Evolutionary conservation across 2,888 invertebrate species (phyloP).

Genomic region (Allolobophora icterica): DNA sequence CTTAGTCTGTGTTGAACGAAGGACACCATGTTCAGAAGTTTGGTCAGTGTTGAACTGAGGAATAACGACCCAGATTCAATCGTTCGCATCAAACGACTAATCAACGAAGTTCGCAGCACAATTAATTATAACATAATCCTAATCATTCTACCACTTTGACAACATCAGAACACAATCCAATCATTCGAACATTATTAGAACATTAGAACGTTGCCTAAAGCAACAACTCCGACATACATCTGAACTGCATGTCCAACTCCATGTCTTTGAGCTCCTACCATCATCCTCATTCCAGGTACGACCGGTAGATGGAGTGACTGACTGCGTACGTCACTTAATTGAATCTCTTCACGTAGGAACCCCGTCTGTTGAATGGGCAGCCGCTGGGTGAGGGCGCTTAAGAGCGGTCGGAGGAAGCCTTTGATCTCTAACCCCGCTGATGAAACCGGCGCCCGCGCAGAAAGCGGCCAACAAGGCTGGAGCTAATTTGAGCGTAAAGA

Average conservation of each 20-base stretch:
- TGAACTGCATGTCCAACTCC: not conserved
- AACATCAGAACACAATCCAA: no score
- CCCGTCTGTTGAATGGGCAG: not conserved
- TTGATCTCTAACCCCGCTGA: not conserved
- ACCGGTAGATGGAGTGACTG: not conserved
- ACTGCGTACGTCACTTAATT: not conserved
- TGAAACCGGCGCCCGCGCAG: not conserved
- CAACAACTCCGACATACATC: not conserved
- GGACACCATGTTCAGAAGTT: no score
- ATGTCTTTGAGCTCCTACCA: not conserved
- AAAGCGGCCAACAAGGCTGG: not conserved
- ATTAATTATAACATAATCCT: no score
- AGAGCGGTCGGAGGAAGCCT: not conserved
- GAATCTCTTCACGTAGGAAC: not conserved
- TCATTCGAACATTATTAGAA: not conserved
- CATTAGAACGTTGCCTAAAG: not conserved
- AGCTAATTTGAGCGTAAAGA: constrained; percentile 17
- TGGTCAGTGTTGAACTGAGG: no score
- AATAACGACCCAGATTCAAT: no score
- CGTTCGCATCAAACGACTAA: no score
- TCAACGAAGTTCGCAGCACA: no score
- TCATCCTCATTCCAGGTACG: not conserved
- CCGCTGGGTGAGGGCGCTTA: not conserved
- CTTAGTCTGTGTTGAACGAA: no score
- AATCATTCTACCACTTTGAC: no score